A percentile compares a stretch with the other conserved stretches of the same genome.
phyloP scores from a whole-genome alignment of 2,797 vertebrate genomes.

The Tenualosa ilisha region DNA sequence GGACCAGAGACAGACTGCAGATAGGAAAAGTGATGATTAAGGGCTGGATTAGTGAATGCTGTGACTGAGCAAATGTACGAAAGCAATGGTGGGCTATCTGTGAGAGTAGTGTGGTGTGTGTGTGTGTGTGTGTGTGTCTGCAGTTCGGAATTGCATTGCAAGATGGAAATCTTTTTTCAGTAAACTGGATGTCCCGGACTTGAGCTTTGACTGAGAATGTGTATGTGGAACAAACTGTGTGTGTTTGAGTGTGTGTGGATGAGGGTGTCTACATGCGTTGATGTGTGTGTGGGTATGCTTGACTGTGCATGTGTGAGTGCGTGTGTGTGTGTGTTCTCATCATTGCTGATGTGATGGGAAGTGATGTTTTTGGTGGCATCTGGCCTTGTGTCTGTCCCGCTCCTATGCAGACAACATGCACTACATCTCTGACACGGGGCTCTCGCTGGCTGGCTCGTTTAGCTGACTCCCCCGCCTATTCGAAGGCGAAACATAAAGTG shows the following conservation, averaged over 20 bases:
- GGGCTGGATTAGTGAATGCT: background rate
- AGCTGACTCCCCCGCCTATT: constrained; percentile 46
- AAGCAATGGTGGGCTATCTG: background rate
- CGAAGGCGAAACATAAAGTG: constrained; percentile 42
- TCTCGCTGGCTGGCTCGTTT: constrained; percentile 42
- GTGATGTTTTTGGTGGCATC: background rate
- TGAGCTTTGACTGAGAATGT: too few relatives aligned
- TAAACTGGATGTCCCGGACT: background rate
- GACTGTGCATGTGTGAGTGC: background rate
- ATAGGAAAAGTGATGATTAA: background rate
- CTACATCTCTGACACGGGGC: constrained; percentile 32
- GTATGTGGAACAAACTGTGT: too few relatives aligned
- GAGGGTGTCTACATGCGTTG: too few relatives aligned
- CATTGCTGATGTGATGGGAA: background rate
- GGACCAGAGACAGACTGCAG: background rate
- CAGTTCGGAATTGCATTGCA: constrained; percentile 22
- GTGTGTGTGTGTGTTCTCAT: background rate
- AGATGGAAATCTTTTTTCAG: too few relatives aligned
- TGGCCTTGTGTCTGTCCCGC: background rate
- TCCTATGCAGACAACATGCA: constrained; percentile 6
- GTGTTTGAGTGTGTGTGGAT: too few relatives aligned
- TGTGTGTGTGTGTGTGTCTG: constrained; percentile 18
- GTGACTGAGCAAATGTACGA: background rate
- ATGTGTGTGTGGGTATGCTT: background rate
- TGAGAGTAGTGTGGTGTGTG: background rate